These are phyloP conservation scores for Patagioenas fasciata DNA, from an alignment of 2,113 vertebrate species.

Conservation along the genomic window DNA sequence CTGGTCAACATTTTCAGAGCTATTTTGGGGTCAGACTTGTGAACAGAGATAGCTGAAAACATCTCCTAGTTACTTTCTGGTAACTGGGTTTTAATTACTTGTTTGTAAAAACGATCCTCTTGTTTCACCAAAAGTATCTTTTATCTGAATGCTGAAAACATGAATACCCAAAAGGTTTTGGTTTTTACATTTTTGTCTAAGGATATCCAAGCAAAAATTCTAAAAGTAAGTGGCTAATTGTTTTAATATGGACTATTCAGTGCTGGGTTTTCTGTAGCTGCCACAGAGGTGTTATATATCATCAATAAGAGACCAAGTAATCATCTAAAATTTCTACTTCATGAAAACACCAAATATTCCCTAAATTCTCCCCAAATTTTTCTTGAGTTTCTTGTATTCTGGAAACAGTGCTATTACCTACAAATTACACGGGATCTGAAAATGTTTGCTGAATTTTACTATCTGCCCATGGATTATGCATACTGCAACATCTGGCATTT, in stretches of 20 bases:
- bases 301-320: neutral
- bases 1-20: slow-evolving; percentile 28
- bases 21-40: slow-evolving; percentile 39
- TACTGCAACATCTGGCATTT: neutral
- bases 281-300: neutral
- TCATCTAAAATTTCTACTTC: neutral
- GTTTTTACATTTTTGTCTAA: neutral
- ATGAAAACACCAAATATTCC: neutral
- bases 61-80: slow-evolving; percentile 41
- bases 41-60: slow-evolving; percentile 46
- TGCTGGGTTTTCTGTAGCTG: neutral
- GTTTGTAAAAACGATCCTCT: neutral
- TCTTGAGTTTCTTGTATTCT: neutral
- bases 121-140: neutral
- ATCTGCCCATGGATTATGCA: neutral
- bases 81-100: slow-evolving; percentile 36
- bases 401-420: neutral
- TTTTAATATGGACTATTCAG: neutral
- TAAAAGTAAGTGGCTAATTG: neutral
- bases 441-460: neutral
- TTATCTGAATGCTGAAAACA: neutral
- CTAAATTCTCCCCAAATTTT: neutral
- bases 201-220: neutral
- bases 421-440: neutral
- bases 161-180: neutral